Evolutionary conservation across 2,797 vertebrate species (phyloP), one percentile per base, ranked within the genome.

Genomic region (Premnoplex brunnescens): DNA sequence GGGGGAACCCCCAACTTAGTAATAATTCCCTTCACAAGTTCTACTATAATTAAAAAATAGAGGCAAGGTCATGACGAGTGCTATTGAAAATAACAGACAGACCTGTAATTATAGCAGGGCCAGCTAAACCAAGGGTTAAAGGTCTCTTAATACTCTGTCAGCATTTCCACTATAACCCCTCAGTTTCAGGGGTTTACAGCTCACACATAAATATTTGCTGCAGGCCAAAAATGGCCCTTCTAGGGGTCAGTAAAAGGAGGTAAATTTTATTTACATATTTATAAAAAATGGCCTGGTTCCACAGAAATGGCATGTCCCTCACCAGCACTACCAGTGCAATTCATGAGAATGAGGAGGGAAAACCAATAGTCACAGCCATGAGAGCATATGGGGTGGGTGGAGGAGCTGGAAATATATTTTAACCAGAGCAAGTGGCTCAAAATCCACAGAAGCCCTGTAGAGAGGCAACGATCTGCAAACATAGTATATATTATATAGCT

Each of bases 191-290:
- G 96, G 96, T 97, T 97, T 97, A 96, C 37, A 96, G 79, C 89
- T 91, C 51, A 6, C 88, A 88, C 85, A 95, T 96, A 97, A 97
- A 97, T 97, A 97, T 97, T 97, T 96, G 96, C 95, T 96, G 97
- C 97, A 97, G 95, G 96, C 88, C 90, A 93, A 96, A 97, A 95
- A 74, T 71, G 81, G 76, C 81, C 93, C 69, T 93, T 91, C 2
- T 11, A 95, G 72, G 56, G 97, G 82, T 97, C 93, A 97, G 91
- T 32, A 68, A 81, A 86, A 84, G 89, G 85, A 96, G 76, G 63
- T 93, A 93, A 93, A 97, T 97, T 95, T 90, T 95, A 94, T 95
- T 96, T 88, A 94, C 80, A 82, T 97, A 94, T 94, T 88, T 88
- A 24, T 88, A 90, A 95, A 95, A 92, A 74, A 86, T 20, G 49